Evolutionary conservation across 2,113 vertebrate species (phyloP).

Genomic region (Phalacrocorax brasilianus): DNA sequence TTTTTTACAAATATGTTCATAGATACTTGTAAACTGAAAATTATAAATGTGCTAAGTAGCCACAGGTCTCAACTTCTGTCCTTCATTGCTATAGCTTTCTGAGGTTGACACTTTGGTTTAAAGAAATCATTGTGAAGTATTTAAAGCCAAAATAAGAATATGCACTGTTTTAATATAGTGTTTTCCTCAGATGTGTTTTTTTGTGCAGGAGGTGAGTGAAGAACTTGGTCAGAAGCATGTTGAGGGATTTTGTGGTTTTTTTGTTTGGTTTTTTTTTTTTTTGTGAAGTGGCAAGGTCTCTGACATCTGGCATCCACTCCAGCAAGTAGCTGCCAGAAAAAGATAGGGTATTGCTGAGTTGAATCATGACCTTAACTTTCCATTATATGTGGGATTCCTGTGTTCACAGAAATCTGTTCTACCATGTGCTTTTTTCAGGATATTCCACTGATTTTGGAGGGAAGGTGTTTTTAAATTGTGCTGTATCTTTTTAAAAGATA

Average conservation of each 20-base stretch:
- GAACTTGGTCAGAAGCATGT: neutral
- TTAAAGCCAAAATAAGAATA: neutral
- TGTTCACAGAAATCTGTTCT: neutral
- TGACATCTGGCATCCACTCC: neutral
- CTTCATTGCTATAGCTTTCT: neutral
- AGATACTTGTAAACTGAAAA: neutral
- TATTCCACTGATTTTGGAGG: neutral
- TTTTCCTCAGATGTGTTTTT: neutral
- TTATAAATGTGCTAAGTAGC: neutral
- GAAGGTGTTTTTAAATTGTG: neutral
- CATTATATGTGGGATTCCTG: neutral
- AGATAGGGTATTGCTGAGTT: neutral
- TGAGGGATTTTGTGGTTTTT: neutral
- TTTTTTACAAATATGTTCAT: neutral
- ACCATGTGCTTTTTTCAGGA: neutral
- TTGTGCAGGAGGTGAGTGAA: neutral
- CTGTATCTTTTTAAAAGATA: neutral
- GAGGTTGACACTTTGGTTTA: neutral
- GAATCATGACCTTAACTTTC: neutral
- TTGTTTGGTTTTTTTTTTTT: neutral
- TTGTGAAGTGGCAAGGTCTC: neutral
- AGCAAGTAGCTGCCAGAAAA: neutral
- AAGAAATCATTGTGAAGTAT: neutral
- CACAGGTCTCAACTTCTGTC: neutral
- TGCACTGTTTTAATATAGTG: accelerated